phyloP scores from a whole-genome alignment of 2,888 invertebrate genomes.

The Phyllotreta cruciferae region DNA sequence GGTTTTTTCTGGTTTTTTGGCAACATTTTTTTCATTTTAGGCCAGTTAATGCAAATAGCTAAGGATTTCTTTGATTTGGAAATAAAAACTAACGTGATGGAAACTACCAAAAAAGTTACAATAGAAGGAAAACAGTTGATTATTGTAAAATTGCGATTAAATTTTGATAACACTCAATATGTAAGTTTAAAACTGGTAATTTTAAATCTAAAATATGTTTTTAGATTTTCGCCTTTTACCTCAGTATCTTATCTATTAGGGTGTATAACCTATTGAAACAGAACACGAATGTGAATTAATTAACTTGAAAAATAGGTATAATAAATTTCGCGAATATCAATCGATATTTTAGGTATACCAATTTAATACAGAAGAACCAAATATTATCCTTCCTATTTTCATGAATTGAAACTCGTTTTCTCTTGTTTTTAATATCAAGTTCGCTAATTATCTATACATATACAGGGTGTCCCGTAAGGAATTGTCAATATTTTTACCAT shows the following conservation, averaged over 20 bases:
- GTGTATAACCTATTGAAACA: not conserved
- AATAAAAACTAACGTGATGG: conserved; percentile 65
- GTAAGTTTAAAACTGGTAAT: conserved; percentile 60
- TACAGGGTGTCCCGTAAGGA: no score
- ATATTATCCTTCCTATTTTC: no score
- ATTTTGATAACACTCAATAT: conserved; percentile 87
- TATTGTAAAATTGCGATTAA: conserved; percentile 75
- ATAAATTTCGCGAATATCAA: no score
- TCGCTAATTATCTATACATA: no score
- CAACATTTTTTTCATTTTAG: conserved; percentile 57
- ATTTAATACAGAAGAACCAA: no score
- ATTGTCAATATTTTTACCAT: no score
- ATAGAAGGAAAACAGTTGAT: conserved; percentile 61
- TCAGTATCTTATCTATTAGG: not conserved
- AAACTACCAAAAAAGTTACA: conserved; percentile 9
- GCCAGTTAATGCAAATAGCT: conserved; percentile 88
- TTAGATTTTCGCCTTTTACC: no score
- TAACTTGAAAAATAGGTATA: no score
- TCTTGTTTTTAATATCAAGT: no score
- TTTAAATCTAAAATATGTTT: not conserved
- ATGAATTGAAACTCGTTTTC: no score
- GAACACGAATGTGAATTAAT: no score
- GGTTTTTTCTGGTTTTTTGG: not conserved
- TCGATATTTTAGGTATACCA: no score
- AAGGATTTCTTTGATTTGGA: conserved; percentile 78